phyloP scores from a whole-genome alignment of 2,113 vertebrate genomes.

The Ovis canadensis region DNA sequence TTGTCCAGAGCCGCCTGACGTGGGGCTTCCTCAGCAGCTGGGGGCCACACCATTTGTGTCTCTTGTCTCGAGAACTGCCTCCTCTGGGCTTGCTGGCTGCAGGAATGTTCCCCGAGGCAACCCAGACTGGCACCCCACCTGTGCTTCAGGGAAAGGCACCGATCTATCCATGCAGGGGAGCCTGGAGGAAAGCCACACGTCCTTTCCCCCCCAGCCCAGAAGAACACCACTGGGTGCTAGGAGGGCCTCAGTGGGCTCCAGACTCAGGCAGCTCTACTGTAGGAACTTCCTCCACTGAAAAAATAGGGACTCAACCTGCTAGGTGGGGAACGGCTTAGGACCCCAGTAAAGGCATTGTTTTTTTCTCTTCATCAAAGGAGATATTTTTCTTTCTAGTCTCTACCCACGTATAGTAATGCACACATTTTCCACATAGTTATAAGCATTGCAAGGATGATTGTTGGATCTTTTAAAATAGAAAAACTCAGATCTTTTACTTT shows the following conservation, averaged over 20 bases:
- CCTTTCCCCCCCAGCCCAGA: background rate
- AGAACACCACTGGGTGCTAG: rapidly evolving
- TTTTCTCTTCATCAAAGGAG: conserved; percentile 27
- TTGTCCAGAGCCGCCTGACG: background rate
- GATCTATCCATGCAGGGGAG: background rate
- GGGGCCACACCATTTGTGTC: background rate
- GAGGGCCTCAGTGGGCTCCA: background rate
- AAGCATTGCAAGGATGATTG: background rate
- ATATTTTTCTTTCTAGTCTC: background rate
- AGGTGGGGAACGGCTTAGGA: background rate
- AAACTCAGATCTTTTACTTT: conserved; percentile 18
- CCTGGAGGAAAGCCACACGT: background rate
- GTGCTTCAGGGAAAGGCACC: background rate
- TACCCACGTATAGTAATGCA: background rate
- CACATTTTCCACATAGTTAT: background rate
- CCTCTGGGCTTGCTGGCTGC: background rate
- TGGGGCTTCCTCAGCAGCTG: background rate
- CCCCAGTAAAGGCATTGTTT: background rate
- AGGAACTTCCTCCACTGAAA: background rate
- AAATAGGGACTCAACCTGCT: background rate
- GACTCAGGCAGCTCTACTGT: rapidly evolving
- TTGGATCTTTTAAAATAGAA: background rate
- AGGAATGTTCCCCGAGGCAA: background rate
- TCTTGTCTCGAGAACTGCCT: background rate
- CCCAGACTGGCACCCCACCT: background rate